Conservation (phyloP, 1,140 invertebrate genomes). For the Acromyrmex charruanus region DNA sequence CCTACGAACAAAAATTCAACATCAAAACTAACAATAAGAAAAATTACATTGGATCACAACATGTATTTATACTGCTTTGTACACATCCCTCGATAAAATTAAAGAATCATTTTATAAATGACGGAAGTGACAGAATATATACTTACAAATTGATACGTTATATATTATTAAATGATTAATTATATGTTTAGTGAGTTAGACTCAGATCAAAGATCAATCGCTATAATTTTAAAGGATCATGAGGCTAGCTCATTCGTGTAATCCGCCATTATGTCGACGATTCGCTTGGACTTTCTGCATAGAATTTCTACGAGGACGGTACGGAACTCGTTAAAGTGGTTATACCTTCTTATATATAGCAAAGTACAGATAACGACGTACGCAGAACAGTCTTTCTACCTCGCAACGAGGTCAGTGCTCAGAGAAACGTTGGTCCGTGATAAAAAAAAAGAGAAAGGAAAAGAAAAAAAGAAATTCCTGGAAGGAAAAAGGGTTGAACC, state of each 20-base stretch:
- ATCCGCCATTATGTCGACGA: conserved; percentile 26
- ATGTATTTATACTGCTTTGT: not conserved
- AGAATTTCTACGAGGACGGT: conserved; percentile 21
- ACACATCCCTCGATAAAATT: not conserved
- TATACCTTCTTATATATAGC: conserved; percentile 45
- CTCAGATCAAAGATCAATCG: not conserved
- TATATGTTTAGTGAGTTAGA: not conserved
- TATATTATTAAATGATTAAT: not conserved
- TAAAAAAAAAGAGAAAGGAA: not conserved
- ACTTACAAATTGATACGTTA: not conserved
- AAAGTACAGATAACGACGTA: conserved; percentile 46
- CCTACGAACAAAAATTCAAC: conserved; percentile 25
- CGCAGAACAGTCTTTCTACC: conserved; percentile 21
- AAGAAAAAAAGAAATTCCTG: not conserved
- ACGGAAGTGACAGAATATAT: not conserved
- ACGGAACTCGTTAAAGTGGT: conserved; percentile 52
- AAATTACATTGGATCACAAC: conserved; percentile 21
- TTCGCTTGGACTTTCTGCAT: conserved; percentile 5
- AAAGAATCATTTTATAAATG: not conserved
- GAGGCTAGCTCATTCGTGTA: conserved; percentile 10
- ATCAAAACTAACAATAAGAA: not conserved
- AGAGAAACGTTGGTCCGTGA: not conserved
- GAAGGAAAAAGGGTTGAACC: conserved; percentile 2
- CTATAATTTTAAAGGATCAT: conserved; percentile 21
- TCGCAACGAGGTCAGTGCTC: conserved; percentile 38